Conservation (phyloP, 2,113 vertebrate genomes). For the Salvelinus namaycush region DNA sequence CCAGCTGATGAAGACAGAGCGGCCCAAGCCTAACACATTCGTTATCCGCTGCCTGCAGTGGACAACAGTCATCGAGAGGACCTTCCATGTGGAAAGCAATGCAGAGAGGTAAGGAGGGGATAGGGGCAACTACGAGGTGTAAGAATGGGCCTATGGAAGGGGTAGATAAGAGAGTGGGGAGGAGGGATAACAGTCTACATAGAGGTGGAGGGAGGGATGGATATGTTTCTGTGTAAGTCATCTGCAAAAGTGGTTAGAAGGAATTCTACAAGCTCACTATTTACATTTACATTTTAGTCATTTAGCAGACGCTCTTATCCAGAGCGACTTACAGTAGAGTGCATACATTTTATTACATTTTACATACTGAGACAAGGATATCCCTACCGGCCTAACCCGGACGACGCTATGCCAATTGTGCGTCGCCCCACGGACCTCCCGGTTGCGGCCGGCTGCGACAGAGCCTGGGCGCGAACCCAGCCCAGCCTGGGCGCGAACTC, state of each 20-base stretch:
- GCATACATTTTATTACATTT: too few relatives aligned
- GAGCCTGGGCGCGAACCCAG: too few relatives aligned
- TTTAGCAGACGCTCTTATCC: too few relatives aligned
- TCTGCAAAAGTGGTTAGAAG: neutral
- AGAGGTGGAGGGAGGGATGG: neutral
- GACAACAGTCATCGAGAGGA: constrained; percentile 89
- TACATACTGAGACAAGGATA: too few relatives aligned
- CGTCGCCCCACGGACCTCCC: too few relatives aligned
- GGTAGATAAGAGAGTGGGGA: neutral
- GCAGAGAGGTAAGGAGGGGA: constrained; percentile 76
- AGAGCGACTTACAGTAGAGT: too few relatives aligned
- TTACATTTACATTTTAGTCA: too few relatives aligned
- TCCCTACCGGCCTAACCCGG: too few relatives aligned
- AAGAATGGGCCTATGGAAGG: neutral
- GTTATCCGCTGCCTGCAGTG: constrained; percentile 90
- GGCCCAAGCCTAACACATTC: constrained; percentile 86
- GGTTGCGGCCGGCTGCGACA: too few relatives aligned
- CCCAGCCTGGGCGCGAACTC: too few relatives aligned
- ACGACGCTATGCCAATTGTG: too few relatives aligned
- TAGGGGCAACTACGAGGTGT: neutral
- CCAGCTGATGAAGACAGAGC: constrained; percentile 81
- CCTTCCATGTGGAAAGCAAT: constrained; percentile 87
- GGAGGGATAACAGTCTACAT: neutral
- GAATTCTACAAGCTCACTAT: neutral
- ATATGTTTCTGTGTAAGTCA: neutral